phyloP scores from a whole-genome alignment of 1,140 invertebrate species.

The Ips nitidus region DNA sequence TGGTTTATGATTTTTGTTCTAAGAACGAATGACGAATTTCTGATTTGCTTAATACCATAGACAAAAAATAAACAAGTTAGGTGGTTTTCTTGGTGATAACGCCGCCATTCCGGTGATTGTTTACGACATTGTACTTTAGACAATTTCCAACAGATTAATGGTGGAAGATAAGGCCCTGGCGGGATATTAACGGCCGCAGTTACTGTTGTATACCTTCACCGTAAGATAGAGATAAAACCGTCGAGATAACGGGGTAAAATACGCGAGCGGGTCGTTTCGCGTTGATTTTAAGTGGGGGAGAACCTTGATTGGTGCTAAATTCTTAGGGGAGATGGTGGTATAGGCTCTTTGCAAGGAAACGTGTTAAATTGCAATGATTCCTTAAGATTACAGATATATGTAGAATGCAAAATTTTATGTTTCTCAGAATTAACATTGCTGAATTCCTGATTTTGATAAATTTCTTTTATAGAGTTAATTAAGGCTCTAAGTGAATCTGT shows the following conservation, averaged over 20 bases:
- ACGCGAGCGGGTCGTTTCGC: constrained; percentile 25
- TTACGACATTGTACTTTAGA: constrained; percentile 32
- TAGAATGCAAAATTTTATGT: no score
- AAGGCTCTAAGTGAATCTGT: no score
- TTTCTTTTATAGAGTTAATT: no score
- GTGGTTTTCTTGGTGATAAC: constrained; percentile 14
- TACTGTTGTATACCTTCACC: constrained; percentile 33
- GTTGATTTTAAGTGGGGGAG: no score
- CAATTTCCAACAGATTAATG: constrained; percentile 26
- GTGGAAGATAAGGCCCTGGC: constrained; percentile 19
- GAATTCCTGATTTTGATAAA: no score
- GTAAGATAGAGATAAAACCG: constrained; percentile 34
- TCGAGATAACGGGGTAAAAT: constrained; percentile 35
- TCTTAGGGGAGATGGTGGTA: no score
- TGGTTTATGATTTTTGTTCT: no score
- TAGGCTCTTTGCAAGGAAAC: no score
- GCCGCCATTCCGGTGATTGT: constrained; percentile 27
- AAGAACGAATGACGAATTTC: background rate
- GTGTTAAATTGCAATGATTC: no score
- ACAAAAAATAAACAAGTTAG: background rate
- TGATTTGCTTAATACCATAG: background rate
- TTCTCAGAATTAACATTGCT: no score
- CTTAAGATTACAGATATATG: no score
- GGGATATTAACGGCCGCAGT: constrained; percentile 33
- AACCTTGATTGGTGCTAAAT: no score